Evolutionary conservation across 2,797 vertebrate species (phyloP).

Genomic region (Hippopotamyrus pictus): DNA sequence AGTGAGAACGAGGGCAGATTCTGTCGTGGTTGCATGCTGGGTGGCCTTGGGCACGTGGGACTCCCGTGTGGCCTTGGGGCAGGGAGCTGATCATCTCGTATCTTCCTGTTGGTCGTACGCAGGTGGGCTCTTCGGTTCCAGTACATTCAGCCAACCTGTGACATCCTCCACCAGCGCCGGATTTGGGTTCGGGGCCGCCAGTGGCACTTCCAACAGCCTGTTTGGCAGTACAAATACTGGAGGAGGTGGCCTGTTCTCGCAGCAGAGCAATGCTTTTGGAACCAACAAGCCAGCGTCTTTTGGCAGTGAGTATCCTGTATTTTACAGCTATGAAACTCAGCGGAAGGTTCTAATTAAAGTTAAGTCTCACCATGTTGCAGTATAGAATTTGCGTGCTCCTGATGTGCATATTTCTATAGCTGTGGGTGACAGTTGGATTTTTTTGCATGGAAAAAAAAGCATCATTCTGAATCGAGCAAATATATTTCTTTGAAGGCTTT

Average conservation of each 20-base stretch:
- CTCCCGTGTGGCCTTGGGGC: not conserved
- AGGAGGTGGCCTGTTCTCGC: slow-evolving; percentile 82
- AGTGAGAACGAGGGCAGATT: not conserved
- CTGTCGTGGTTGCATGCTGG: not conserved
- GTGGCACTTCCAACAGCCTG: slow-evolving; percentile 75
- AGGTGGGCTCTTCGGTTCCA: slow-evolving; percentile 87
- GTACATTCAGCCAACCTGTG: slow-evolving; percentile 83
- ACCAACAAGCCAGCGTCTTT: slow-evolving; percentile 83
- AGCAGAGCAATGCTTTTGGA: slow-evolving; percentile 84
- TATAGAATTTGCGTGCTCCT: not conserved
- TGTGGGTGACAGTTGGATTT: not conserved
- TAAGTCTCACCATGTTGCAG: not conserved
- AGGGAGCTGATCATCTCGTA: no score
- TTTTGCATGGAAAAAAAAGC: not conserved
- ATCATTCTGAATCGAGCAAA: not conserved
- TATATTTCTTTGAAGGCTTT: not conserved
- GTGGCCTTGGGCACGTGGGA: not conserved
- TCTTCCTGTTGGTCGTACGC: not conserved
- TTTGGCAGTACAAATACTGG: slow-evolving; percentile 79
- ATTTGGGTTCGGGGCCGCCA: slow-evolving; percentile 82
- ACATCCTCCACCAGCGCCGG: slow-evolving; percentile 80
- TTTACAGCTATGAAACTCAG: not conserved
- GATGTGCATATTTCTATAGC: not conserved
- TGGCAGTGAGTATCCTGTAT: slow-evolving; percentile 72
- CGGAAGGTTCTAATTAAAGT: not conserved